phyloP scores from a whole-genome alignment of 2,888 invertebrate species.

The Seira musarum region DNA sequence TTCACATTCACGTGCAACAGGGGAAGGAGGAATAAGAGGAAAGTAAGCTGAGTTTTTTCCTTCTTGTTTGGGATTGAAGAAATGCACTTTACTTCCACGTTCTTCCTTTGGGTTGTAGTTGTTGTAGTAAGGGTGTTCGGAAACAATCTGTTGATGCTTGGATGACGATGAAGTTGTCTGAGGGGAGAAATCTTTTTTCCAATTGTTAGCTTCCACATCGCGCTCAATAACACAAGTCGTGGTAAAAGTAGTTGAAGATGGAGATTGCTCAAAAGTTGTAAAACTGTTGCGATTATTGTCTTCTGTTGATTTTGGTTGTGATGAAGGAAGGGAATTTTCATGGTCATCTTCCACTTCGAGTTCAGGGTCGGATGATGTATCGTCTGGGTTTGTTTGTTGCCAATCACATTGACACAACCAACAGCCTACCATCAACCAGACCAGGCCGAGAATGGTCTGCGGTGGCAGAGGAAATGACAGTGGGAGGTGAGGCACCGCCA shows the following conservation, averaged over 20 bases:
- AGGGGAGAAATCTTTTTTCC: not conserved
- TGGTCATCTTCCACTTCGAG: not conserved
- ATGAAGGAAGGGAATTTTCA: not conserved
- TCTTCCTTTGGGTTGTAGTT: not conserved
- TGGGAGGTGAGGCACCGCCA: slow-evolving; percentile 63
- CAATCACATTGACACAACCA: slow-evolving; percentile 64
- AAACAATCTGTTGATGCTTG: not conserved
- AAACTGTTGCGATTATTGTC: too few relatives aligned
- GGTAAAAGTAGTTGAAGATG: too few relatives aligned
- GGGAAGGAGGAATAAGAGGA: not conserved
- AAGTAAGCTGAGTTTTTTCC: not conserved
- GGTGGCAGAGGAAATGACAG: slow-evolving; percentile 64
- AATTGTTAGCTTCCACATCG: not conserved
- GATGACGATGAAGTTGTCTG: not conserved
- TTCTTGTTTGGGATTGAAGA: not conserved
- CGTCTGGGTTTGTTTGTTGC: slow-evolving; percentile 34
- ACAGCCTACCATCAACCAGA: slow-evolving; percentile 64
- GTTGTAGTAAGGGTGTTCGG: not conserved
- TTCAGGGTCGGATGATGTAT: not conserved
- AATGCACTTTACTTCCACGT: not conserved
- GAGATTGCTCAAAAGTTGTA: too few relatives aligned
- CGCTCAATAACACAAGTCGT: not conserved
- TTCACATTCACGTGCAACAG: not conserved
- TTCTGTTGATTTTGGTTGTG: not conserved
- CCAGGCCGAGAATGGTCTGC: slow-evolving; percentile 60